A percentile compares a stretch with the other conserved stretches of the same genome.
Evolutionary conservation across 2,113 vertebrate species (phyloP).

Genomic region (Pelobates fuscus): DNA sequence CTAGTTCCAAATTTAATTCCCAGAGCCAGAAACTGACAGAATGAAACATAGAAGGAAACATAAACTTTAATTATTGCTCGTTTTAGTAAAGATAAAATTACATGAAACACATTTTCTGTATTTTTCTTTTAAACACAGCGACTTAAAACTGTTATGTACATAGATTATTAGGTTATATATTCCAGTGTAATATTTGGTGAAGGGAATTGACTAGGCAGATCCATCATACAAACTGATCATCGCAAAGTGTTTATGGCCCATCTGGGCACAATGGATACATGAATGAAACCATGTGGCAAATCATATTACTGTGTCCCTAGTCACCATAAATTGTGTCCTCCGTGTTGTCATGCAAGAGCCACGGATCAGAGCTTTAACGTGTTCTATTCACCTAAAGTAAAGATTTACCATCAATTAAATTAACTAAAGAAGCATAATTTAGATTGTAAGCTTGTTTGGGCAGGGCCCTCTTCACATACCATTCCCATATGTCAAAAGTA

Average conservation of each 20-base stretch:
- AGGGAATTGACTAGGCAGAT: neutral
- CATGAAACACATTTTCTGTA: conserved; percentile 3
- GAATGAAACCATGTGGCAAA: neutral
- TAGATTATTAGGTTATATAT: conserved; percentile 1
- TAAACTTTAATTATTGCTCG: conserved; percentile 43
- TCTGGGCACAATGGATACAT: neutral
- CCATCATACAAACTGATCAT: neutral
- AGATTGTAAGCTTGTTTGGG: too few relatives aligned
- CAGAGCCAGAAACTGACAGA: conserved; percentile 66
- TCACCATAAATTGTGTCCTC: too few relatives aligned
- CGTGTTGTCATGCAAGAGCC: too few relatives aligned
- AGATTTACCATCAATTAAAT: too few relatives aligned
- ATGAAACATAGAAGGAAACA: conserved; percentile 62
- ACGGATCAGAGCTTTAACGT: too few relatives aligned
- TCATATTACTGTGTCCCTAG: neutral
- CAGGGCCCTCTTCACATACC: too few relatives aligned
- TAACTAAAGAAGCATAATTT: too few relatives aligned
- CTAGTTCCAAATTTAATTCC: conserved; percentile 54
- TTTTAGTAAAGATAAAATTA: conserved; percentile 21
- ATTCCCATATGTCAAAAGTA: too few relatives aligned
- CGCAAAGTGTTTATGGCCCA: neutral
- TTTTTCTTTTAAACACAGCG: neutral
- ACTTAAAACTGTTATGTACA: conserved; percentile 4
- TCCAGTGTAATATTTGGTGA: neutral
- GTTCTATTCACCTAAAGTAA: too few relatives aligned